Evolutionary conservation across 1,140 invertebrate genomes (phyloP).

Genomic region (Ptiloglossa arizonensis): DNA sequence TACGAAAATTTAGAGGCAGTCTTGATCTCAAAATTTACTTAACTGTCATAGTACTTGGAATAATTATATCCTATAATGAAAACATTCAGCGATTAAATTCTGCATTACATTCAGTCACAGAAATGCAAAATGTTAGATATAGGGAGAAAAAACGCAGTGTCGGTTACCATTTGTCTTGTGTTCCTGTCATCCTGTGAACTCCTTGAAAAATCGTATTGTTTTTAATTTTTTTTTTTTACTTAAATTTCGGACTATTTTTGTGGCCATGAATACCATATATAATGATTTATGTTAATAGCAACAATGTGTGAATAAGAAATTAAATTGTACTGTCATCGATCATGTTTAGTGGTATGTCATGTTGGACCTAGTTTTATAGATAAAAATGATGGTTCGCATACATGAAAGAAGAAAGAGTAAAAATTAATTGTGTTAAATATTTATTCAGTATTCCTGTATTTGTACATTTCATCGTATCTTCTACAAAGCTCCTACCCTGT

Average conservation of each 20-base stretch:
- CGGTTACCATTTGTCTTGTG: constrained; percentile 48
- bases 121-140: constrained; percentile 35
- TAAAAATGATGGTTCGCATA: constrained; percentile 37
- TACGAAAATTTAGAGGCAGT: constrained; percentile 28
- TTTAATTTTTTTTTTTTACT: constrained; percentile 19
- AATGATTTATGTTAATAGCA: constrained; percentile 26
- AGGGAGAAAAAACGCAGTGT: constrained; percentile 32
- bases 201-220: constrained; percentile 18
- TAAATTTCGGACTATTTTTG: constrained; percentile 4
- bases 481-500: constrained; percentile 45
- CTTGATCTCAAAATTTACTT: constrained; percentile 38
- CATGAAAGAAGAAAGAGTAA: constrained; percentile 36
- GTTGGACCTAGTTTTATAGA: constrained; percentile 44
- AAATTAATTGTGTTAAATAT: constrained; percentile 54
- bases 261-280: constrained; percentile 22
- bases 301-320: constrained; percentile 32
- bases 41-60: constrained; percentile 14
- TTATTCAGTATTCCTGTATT: constrained; percentile 58
- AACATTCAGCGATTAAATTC: constrained; percentile 37
- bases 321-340: constrained; percentile 36
- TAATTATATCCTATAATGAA: background rate
- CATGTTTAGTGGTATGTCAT: constrained; percentile 34
- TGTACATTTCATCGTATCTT: constrained; percentile 59
- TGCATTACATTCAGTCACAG: constrained; percentile 45
- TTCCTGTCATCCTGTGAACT: constrained; percentile 29